phyloP scores from a whole-genome alignment of 2,113 vertebrate species.

The Elanoides forficatus region DNA sequence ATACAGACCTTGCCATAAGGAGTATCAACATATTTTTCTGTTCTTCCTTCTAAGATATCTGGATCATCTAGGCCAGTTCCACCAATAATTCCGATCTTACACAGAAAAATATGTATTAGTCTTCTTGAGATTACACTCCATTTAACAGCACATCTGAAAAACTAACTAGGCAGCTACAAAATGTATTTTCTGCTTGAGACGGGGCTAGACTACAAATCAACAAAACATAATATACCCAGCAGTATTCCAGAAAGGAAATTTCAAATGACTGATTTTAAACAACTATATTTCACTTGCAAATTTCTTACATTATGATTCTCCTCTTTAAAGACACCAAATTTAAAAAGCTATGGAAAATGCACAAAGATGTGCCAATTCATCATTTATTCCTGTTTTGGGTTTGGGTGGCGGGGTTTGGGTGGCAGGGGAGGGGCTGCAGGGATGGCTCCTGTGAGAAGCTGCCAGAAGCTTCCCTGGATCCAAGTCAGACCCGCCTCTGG shows the following conservation, averaged over 20 bases:
- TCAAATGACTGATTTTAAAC: neutral
- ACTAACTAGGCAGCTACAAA: neutral
- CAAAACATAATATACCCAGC: neutral
- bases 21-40: conserved; percentile 91
- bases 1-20: conserved; percentile 91
- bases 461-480: too few relatives aligned
- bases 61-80: conserved; percentile 95
- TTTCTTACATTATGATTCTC: neutral
- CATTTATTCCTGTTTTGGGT: neutral
- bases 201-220: neutral
- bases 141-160: neutral
- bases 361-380: neutral
- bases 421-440: too few relatives aligned
- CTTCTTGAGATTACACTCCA: neutral
- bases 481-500: too few relatives aligned
- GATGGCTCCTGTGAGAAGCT: too few relatives aligned
- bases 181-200: neutral
- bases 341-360: neutral
- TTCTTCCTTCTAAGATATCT: conserved; percentile 93
- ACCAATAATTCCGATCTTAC: conserved; percentile 94
- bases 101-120: neutral
- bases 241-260: neutral
- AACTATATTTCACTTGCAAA: neutral
- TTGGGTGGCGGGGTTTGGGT: too few relatives aligned
- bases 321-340: neutral